These are phyloP conservation scores for Grallaria varia DNA, from an alignment of 2,113 vertebrate species.

Conservation along the genomic window DNA sequence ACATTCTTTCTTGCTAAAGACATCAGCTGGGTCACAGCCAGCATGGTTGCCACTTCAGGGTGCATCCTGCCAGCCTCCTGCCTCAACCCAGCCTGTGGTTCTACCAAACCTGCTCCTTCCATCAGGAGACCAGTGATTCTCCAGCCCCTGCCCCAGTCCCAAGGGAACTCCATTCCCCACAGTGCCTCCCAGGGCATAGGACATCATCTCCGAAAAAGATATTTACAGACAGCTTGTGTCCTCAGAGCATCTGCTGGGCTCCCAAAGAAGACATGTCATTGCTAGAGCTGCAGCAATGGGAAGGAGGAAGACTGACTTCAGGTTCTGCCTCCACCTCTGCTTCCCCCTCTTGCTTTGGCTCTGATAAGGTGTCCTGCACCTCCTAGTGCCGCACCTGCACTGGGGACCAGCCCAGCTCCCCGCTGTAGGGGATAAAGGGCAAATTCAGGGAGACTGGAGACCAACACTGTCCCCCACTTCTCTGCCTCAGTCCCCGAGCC, in stretches of 20 bases:
- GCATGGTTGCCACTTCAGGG: neutral
- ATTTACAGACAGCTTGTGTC: neutral
- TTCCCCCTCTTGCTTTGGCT: rapidly evolving
- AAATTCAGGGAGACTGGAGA: neutral
- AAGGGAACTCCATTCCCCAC: neutral
- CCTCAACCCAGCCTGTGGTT: neutral
- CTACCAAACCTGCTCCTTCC: neutral
- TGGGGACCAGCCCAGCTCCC: neutral
- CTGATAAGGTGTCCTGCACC: neutral
- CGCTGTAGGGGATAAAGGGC: rapidly evolving
- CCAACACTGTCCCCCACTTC: neutral
- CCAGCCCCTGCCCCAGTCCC: neutral
- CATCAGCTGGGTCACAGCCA: neutral
- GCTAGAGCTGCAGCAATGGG: neutral
- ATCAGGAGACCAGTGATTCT: neutral
- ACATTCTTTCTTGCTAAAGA: neutral
- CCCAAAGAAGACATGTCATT: rapidly evolving
- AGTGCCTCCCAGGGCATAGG: neutral
- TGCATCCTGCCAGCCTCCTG: neutral
- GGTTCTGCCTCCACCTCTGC: neutral
- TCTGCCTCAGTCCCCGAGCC: neutral
- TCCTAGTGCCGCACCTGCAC: neutral
- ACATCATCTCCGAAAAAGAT: neutral
- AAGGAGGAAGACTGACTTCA: neutral
- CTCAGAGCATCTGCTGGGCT: neutral